Evolutionary conservation across 1,140 invertebrate species (phyloP).

Genomic region (Drosophila mauritiana): DNA sequence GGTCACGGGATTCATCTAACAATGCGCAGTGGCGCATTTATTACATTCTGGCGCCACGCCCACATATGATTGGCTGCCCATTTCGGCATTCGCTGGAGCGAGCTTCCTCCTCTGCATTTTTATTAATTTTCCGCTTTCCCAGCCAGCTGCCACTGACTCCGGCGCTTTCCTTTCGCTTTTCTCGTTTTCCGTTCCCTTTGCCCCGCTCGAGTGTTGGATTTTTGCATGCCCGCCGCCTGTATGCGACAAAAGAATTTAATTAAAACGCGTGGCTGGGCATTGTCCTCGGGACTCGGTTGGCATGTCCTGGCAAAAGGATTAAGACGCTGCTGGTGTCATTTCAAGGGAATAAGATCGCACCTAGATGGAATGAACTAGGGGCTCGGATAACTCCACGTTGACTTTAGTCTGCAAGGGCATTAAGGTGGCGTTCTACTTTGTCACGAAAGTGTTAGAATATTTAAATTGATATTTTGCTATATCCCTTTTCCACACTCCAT

Average conservation of each 20-base stretch:
- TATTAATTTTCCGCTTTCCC: constrained; percentile 53
- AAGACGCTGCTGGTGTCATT: constrained; percentile 55
- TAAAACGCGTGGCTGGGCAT: constrained; percentile 60
- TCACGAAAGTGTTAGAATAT: neutral
- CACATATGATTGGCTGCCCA: constrained; percentile 36
- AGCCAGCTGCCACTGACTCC: constrained; percentile 15
- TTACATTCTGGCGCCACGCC: constrained; percentile 33
- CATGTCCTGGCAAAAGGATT: constrained; percentile 58
- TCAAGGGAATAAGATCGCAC: constrained; percentile 15
- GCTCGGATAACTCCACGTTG: neutral
- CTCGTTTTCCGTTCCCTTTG: constrained; percentile 8
- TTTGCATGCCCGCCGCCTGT: constrained; percentile 58
- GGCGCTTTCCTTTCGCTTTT: constrained; percentile 37
- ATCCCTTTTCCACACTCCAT: too few species aligned
- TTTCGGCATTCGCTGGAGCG: constrained; percentile 11
- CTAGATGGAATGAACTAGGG: constrained; percentile 5
- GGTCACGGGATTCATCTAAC: constrained; percentile 49
- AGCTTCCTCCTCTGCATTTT: constrained; percentile 20
- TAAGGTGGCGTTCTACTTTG: neutral
- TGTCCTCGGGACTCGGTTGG: constrained; percentile 38
- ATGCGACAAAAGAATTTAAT: constrained; percentile 79
- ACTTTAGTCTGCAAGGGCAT: neutral
- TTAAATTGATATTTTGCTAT: neutral
- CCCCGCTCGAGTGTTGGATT: constrained; percentile 48
- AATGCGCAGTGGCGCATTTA: constrained; percentile 34